Evolutionary conservation across 2,797 vertebrate species (phyloP).

Genomic region (Rhabdomys pumilio): DNA sequence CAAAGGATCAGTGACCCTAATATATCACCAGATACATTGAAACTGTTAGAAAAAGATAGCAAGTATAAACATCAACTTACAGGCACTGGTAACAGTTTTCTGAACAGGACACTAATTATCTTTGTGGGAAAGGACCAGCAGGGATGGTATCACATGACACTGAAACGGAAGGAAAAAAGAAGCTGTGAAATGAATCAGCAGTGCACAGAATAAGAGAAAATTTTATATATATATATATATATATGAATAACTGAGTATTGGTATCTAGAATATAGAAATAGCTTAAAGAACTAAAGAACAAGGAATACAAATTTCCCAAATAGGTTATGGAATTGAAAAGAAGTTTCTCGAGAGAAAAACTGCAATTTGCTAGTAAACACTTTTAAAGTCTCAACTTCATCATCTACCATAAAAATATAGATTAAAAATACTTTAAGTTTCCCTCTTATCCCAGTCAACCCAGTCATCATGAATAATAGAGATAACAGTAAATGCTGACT

Average conservation of each 20-base stretch:
- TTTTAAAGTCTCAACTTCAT: background rate
- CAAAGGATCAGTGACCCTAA: background rate
- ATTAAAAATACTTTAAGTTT: background rate
- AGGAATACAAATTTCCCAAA: background rate
- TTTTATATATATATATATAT: too few relatives aligned
- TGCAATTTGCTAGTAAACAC: background rate
- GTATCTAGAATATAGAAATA: background rate
- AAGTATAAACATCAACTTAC: background rate
- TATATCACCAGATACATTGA: background rate
- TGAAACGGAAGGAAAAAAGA: background rate
- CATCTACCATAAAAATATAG: background rate
- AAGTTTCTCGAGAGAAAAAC: background rate
- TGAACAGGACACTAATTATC: background rate
- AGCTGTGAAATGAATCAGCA: background rate
- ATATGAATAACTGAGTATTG: background rate
- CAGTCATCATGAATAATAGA: background rate
- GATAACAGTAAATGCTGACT: background rate
- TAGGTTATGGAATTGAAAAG: background rate
- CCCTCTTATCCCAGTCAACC: background rate
- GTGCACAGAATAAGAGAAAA: background rate
- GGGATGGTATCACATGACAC: background rate
- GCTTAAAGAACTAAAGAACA: background rate
- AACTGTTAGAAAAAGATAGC: background rate
- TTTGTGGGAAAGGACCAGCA: background rate
- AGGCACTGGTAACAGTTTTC: background rate